Conservation (phyloP, 1,140 invertebrate genomes). For the Calephelis nemesis region DNA sequence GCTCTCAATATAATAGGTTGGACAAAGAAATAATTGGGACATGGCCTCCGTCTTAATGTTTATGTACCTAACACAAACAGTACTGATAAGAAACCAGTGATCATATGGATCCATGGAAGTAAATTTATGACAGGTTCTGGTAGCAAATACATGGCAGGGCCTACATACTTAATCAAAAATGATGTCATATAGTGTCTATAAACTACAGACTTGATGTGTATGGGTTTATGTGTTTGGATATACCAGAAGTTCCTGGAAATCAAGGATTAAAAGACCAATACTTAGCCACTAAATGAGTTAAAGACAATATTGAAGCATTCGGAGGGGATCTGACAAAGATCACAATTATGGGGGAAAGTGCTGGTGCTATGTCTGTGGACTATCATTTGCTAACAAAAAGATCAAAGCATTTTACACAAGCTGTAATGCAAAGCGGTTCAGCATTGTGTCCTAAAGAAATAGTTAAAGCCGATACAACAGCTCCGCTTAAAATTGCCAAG, state of each 20-base stretch:
- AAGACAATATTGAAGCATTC: constrained; percentile 21
- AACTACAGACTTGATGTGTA: constrained; percentile 40
- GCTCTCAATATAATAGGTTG: constrained; percentile 28
- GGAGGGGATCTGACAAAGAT: constrained; percentile 23
- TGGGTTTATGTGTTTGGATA: constrained; percentile 40
- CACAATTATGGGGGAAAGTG: constrained; percentile 25
- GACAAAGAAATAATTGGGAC: constrained; percentile 19
- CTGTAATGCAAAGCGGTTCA: constrained; percentile 17
- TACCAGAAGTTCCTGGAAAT: constrained; percentile 31
- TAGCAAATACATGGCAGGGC: constrained; percentile 25
- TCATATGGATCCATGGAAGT: constrained; percentile 38
- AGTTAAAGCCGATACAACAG: constrained; percentile 11
- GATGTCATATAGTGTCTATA: constrained; percentile 35
- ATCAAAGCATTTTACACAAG: constrained; percentile 16
- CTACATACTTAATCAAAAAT: constrained; percentile 30
- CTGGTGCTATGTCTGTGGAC: constrained; percentile 23
- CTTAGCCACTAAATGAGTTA: constrained; percentile 9
- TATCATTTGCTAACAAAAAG: constrained; percentile 18
- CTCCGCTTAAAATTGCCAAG: constrained; percentile 17
- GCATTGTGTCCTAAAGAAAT: constrained; percentile 21
- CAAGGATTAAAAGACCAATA: constrained; percentile 44
- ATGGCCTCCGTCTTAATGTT: constrained; percentile 32
- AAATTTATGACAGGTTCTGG: constrained; percentile 29
- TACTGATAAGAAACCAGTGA: constrained; percentile 30
- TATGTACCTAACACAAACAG: constrained; percentile 33